phyloP scores from a whole-genome alignment of 2,113 vertebrate genomes.

The Stigmatopora argus region DNA sequence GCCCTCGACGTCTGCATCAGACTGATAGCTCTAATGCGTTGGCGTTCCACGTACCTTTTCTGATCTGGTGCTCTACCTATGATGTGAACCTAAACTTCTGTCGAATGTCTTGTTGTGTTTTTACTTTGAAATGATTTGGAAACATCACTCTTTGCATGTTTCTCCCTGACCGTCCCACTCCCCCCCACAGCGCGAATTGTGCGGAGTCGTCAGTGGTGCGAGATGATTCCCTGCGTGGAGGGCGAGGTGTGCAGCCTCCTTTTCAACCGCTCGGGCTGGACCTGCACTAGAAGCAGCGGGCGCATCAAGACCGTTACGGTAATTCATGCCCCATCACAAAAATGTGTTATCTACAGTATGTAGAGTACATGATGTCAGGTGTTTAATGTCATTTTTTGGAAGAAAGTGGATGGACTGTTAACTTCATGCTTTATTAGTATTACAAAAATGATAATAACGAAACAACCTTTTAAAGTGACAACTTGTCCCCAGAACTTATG shows the following conservation, averaged over 20 bases:
- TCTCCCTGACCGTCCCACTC: conserved; percentile 6
- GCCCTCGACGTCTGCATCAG: conserved; percentile 7
- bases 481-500: too few relatives aligned
- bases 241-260: conserved; percentile 77
- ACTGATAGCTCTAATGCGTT: conserved; percentile 23
- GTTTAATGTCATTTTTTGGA: background rate
- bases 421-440: background rate
- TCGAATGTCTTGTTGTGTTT: background rate
- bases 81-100: conserved; percentile 7
- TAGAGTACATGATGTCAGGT: background rate
- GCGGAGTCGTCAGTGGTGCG: conserved; percentile 78
- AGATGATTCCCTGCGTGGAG: conserved; percentile 78
- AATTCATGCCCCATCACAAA: conserved; percentile 25
- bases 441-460: too few relatives aligned
- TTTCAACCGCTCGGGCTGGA: conserved; percentile 79
- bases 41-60: conserved; percentile 20
- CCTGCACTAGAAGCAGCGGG: conserved; percentile 76
- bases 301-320: conserved; percentile 82
- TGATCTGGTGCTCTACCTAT: conserved; percentile 19
- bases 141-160: background rate
- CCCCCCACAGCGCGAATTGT: conserved; percentile 68
- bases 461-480: background rate
- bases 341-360: background rate
- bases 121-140: conserved; percentile 14
- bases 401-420: background rate